Base-by-base conservation (phyloP, 2,113 vertebrate species). In the Equus quagga region DNA sequence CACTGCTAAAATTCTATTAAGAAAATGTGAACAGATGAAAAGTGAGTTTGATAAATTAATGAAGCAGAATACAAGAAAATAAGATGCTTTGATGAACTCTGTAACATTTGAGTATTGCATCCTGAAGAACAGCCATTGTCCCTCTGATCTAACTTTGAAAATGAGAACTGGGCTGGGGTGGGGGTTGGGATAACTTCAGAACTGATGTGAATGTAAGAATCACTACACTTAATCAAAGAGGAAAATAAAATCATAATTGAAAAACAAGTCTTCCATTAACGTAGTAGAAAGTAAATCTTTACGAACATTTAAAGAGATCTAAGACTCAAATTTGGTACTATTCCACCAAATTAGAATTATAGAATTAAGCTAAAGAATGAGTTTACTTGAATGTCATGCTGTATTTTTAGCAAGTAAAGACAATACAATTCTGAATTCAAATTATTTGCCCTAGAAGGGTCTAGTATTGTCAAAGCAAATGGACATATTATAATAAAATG, bases 1-100 rank as follows among this genome's bases (percentile, higher is more conserved):
- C 18, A 41, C 5, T 73, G 13, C 31, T 69, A 81, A 91, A 93
- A 91, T 86, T 89, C 17, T 95, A 19, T 64, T 94, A 28, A 89
- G 28, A 85, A 89, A 92, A 76, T 69, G 5, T 46, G 10, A 81
- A 12, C 62, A 70, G 5, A 88, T 51, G 56, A 33, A 56, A 69
- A 69, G 33, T 54, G 78, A 69, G 8, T 78, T 78, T 78, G 28
- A 69, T 60, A n/a, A 87, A 26, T 58, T 73, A 36, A 85, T 93
- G 21, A 14, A 58, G 17, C 56, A 65, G 95, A 80, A 89, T 85
- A 58, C 1, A 65, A 56, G 14, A n/a, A 70, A 87, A 78, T 76
- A 64, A 28, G 33, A 36, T 62, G 31, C 5, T 86, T 46, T 84
- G 36, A 78, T 28, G 31, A 69, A 69, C 78, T 82, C 13, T 33